Base-by-base conservation (phyloP, 2,888 invertebrate genomes). In the Argynnis bischoffii region DNA sequence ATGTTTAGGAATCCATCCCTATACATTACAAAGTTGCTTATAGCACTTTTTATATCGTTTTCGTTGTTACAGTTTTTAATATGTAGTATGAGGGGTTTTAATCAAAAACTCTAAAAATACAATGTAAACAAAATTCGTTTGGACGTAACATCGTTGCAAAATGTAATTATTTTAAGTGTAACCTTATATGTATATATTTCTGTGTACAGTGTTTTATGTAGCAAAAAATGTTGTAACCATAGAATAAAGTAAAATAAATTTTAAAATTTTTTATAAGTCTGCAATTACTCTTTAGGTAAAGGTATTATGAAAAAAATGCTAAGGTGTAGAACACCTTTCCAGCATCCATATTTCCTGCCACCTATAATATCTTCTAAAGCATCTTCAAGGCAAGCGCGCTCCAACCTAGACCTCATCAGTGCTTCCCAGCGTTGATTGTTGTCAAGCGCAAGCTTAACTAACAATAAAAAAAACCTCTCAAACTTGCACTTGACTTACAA, bases 131-230 rank as follows among this genome's bases (percentile, higher is more conserved):
- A 51, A 60, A 35, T 47, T 48, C 54, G 53, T 47, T 59, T 18
- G 47, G 59, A 47, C 59, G 54, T 26, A 26, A 54, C 57, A 15
- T 21, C 26, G 61, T 51, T 31, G 50, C 5, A 48, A 64, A 55
- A 65, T 18, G 51, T 54, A 66, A 66, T 66, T 53, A 66, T 66
- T 57, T 59, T 54, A 54, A 59, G 53, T 60, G 54, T 26, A 57
- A 13, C n/a, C 13, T 35, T 16, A 41, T 31, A 11, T 61, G 18
- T 51, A n/a, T 61, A 11, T 61, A 2, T 31, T 51, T 35, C 16
- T 51, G 35, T 14, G 35, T 15, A 11, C 16, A 8, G 18, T 16
- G 8, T 61, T 35, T 18, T 16, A 18, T 51, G 18, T 6, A 15
- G 50, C 6, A 51, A 51, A 16, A 16, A 15, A 6, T n/a, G 16